These are phyloP conservation scores for Typhlichthys eigenmanni DNA, from an alignment of 2,797 vertebrate genomes.

Conservation along the genomic window DNA sequence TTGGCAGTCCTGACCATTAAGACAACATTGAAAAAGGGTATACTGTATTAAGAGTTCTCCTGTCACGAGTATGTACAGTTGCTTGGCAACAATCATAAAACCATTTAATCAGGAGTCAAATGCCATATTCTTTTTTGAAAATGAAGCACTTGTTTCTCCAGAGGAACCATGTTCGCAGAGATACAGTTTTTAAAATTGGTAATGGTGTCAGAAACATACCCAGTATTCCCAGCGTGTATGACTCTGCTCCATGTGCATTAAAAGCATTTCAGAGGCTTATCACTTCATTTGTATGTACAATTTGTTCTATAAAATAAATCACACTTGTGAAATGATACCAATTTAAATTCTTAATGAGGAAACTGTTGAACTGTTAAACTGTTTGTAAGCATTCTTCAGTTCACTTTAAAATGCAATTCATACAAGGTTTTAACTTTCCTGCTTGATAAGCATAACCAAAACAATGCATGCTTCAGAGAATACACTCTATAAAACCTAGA, in stretches of 20 bases:
- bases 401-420: conserved; percentile 23
- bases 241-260: conserved; percentile 46
- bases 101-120: conserved; percentile 44
- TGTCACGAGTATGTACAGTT: conserved; percentile 48
- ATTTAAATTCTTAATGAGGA: conserved; percentile 29
- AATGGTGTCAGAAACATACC: conserved; percentile 25
- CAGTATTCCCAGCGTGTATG: conserved; percentile 61
- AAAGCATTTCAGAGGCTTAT: conserved; percentile 28
- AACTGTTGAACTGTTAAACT: conserved; percentile 23
- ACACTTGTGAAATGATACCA: conserved; percentile 19
- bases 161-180: conserved; percentile 21
- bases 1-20: neutral
- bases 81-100: conserved; percentile 64
- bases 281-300: conserved; percentile 5
- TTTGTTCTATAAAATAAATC: conserved; percentile 17
- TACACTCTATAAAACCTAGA: conserved; percentile 25
- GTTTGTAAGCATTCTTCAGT: conserved; percentile 12
- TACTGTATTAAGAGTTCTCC: conserved; percentile 22
- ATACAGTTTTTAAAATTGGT: conserved; percentile 20
- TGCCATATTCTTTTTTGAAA: conserved; percentile 17
- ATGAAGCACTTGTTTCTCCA: conserved; percentile 30
- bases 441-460: conserved; percentile 42
- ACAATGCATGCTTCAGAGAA: conserved; percentile 36
- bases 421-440: conserved; percentile 27
- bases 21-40: conserved; percentile 21